Conservation (phyloP, 1,140 invertebrate genomes). For the Eubasilissa regina region DNA sequence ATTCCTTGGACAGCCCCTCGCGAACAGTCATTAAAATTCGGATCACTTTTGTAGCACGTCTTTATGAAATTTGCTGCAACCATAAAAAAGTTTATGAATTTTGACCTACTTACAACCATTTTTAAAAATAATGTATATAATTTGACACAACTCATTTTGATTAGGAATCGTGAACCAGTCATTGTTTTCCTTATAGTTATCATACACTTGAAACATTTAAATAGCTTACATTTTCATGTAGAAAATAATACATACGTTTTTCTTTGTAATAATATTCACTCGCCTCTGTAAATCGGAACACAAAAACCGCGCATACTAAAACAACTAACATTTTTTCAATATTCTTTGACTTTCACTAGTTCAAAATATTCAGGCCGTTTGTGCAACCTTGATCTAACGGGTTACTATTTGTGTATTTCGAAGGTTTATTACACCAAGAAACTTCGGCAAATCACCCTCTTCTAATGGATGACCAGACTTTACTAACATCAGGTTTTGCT, state of each 20-base stretch:
- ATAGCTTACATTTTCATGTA: background rate
- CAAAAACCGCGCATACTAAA: conserved; percentile 20
- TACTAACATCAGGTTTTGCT: conserved; percentile 52
- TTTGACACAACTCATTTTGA: too few relatives aligned
- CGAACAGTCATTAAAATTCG: conserved; percentile 77
- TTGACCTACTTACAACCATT: background rate
- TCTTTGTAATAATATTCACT: conserved; percentile 51
- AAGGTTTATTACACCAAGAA: background rate
- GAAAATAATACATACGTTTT: conserved; percentile 52
- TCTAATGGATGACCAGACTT: conserved; percentile 47
- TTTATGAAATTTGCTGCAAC: conserved; percentile 76
- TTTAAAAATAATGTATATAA: too few relatives aligned
- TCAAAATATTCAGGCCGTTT: background rate
- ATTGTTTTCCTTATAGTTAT: too few relatives aligned
- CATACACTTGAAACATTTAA: too few relatives aligned
- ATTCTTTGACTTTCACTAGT: conserved; percentile 8
- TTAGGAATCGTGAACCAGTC: too few relatives aligned
- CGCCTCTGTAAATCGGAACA: background rate
- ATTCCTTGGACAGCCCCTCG: conserved; percentile 76
- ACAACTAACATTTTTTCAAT: conserved; percentile 29
- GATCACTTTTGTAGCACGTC: conserved; percentile 76
- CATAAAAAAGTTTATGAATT: background rate
- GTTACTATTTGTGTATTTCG: conserved; percentile 3
- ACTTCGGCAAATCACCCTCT: conserved; percentile 42
- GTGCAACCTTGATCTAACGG: background rate